Evolutionary conservation across 2,113 vertebrate species (phyloP), one percentile per base, ranked within the genome.

Genomic region (Deroptyus accipitrinus): DNA sequence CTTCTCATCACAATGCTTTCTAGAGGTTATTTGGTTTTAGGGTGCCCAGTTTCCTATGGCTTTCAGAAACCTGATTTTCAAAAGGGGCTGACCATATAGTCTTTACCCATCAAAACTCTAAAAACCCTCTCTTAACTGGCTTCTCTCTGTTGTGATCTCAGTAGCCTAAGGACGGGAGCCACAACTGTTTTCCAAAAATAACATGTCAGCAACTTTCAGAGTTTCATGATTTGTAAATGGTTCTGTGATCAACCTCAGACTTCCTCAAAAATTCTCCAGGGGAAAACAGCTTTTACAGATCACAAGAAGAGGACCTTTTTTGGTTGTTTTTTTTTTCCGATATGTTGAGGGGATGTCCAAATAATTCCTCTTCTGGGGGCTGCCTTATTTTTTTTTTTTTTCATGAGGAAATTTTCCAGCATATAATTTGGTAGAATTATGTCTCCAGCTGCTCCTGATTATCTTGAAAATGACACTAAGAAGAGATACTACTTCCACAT

Each of bases 221-320:
- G 95, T 95, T 96, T 95, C 94, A 44, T 67, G 49, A 96, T 95
- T 94, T 87, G 86, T 91, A 96, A 94, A 86, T 28, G 77, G 19
- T 85, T 83, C 52, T 84, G 18, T 35, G 62, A 89, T 66, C 1
- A 2, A 22, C 80, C 44, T 92, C 1, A 74, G 39, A 96, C 96
- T 97, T 96, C 96, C 91, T 92, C 95, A 96, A 82, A 95, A 96
- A 87, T 86, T 89, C 83, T 96, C 62, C 49, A 79, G 41, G 59
- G 54, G n/a, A 64, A 89, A 94, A 88, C 48, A 72, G 61, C 52
- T 88, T 59, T 86, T 57, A 83, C 16, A 94, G 48, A 93, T 83
- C 37, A 83, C 22, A 94, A 73, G 42, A 20, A 93, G 77, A 93
- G 55, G 39, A 52, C 3, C 15, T 46, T 19, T 66, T 35, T 68